These are phyloP conservation scores for Premnoplex brunnescens DNA, from an alignment of 2,797 vertebrate species.

Conservation along the genomic window DNA sequence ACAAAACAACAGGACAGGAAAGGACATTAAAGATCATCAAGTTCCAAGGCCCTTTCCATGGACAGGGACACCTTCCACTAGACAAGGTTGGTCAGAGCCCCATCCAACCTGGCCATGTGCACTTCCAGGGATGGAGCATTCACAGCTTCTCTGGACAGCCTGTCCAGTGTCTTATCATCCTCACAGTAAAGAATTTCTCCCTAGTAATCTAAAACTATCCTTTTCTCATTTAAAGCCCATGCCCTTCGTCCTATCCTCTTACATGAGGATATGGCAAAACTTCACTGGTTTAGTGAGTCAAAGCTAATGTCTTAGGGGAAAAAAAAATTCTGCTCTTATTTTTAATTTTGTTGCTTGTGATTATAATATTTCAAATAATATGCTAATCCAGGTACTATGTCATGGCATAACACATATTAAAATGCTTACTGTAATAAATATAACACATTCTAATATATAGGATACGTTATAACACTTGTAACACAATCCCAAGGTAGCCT, in stretches of 20 bases:
- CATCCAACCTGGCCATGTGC: too few relatives aligned
- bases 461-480: background rate
- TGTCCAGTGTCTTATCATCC: background rate
- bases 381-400: background rate
- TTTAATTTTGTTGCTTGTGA: background rate
- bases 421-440: background rate
- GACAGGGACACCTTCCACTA: background rate
- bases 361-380: background rate
- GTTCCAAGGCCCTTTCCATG: background rate
- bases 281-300: background rate
- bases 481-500: background rate
- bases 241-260: background rate
- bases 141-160: background rate
- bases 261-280: background rate
- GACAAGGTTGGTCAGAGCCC: background rate
- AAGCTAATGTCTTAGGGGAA: background rate
- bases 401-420: background rate
- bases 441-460: background rate
- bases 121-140: background rate
- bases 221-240: background rate
- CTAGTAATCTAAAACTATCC: background rate
- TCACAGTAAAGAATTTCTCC: background rate
- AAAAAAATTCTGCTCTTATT: background rate
- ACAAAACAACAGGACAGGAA: too few relatives aligned
- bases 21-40: background rate